phyloP scores from a whole-genome alignment of 30 jellyfish, hydroid and myxozoan genomes.

The Aurelia sp. region DNA sequence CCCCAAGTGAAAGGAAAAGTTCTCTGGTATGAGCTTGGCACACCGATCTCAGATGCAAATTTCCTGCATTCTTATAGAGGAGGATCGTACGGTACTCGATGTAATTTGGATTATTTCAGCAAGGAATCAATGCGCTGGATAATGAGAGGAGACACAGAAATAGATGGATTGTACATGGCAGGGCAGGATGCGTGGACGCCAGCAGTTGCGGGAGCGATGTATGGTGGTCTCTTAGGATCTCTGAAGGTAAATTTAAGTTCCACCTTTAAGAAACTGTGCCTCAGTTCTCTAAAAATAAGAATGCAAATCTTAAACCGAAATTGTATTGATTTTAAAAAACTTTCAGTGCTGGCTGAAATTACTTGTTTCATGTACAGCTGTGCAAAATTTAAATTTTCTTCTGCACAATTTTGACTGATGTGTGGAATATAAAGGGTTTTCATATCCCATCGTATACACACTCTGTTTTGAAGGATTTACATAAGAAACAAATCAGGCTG shows the following conservation, averaged over 20 bases:
- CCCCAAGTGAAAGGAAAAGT: conserved; percentile 94
- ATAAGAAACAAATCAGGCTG: too few relatives aligned
- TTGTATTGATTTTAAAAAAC: too few relatives aligned
- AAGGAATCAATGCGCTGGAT: conserved; percentile 84
- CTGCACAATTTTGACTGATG: too few relatives aligned
- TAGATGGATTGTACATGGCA: conserved; percentile 74
- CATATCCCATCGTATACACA: too few relatives aligned
- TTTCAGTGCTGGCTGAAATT: too few relatives aligned
- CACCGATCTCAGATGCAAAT: conserved; percentile 86
- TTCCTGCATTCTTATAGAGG: conserved; percentile 82
- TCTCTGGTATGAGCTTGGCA: conserved; percentile 92
- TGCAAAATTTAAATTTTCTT: too few relatives aligned
- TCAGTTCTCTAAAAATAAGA: too few relatives aligned
- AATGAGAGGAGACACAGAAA: conserved; percentile 92
- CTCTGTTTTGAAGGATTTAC: too few relatives aligned
- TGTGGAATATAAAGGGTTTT: too few relatives aligned
- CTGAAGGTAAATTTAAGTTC: conserved; percentile 38
- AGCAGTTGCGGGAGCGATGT: conserved; percentile 97
- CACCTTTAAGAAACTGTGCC: too few relatives aligned
- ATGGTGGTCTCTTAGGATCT: conserved; percentile 89
- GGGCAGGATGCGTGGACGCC: conserved; percentile 99
- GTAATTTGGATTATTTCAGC: conserved; percentile 80
- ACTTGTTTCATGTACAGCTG: too few relatives aligned
- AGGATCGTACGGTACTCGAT: conserved; percentile 93
- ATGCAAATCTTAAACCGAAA: too few relatives aligned